Percentiles rank a stretch among this genome's conserved stretches.
phyloP scores from a whole-genome alignment of 2,113 vertebrate species.

The Rhabdornis inornatus region DNA sequence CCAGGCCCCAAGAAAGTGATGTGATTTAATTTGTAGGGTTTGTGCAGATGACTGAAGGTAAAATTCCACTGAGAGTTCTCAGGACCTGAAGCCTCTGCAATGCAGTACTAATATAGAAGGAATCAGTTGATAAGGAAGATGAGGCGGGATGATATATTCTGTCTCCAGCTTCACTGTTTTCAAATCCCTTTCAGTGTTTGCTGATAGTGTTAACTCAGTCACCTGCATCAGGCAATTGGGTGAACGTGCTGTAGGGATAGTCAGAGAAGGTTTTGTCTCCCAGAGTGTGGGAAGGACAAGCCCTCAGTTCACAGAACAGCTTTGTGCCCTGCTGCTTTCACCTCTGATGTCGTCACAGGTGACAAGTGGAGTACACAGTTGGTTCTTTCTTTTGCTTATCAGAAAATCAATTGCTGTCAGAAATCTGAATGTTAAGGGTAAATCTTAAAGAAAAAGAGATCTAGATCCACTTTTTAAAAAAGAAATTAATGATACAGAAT shows the following conservation, averaged over 20 bases:
- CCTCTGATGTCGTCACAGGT: neutral
- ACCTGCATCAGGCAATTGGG: neutral
- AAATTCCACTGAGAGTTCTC: neutral
- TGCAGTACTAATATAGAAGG: neutral
- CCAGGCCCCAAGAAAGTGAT: neutral
- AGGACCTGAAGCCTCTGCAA: slow-evolving; percentile 17
- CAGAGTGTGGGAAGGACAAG: neutral
- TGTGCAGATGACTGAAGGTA: neutral
- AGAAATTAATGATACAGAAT: neutral
- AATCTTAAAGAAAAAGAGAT: neutral
- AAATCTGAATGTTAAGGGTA: neutral
- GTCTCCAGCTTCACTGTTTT: neutral
- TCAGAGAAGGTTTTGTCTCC: slow-evolving; percentile 15
- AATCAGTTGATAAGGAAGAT: neutral
- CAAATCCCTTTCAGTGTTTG: neutral
- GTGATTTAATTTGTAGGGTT: neutral
- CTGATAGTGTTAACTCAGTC: neutral
- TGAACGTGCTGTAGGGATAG: neutral
- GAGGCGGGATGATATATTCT: neutral
- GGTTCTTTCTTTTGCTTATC: neutral
- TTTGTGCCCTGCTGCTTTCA: neutral
- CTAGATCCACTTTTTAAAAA: neutral
- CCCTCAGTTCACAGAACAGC: neutral
- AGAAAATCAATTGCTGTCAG: neutral
- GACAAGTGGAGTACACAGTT: neutral